Evolutionary conservation across 2,888 invertebrate genomes (phyloP).

Genomic region (Macaria notata): DNA sequence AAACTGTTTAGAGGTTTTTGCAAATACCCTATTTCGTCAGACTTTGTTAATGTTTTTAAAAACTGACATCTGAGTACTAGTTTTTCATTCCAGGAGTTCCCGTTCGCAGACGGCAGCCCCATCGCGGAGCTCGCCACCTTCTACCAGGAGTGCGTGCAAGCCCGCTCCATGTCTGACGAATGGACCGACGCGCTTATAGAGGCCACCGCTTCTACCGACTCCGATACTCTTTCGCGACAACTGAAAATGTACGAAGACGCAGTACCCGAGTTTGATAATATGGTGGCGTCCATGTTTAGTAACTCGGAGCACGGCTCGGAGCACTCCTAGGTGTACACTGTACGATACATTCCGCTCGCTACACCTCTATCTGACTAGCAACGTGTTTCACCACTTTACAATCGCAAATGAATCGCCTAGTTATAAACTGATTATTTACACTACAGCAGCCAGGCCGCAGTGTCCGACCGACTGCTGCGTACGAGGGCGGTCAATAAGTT

Average conservation of each 20-base stretch:
- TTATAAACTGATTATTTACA: too few relatives aligned
- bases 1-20: too few relatives aligned
- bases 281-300: conserved; percentile 87
- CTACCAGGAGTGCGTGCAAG: conserved; percentile 90
- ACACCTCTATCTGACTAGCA: too few relatives aligned
- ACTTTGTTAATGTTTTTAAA: too few relatives aligned
- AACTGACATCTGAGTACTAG: too few relatives aligned
- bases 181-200: conserved; percentile 53
- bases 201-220: conserved; percentile 46
- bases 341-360: neutral
- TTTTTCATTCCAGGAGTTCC: conserved; percentile 84
- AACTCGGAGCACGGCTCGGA: conserved; percentile 59
- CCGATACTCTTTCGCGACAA: conserved; percentile 85
- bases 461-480: too few relatives aligned
- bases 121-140: conserved; percentile 90
- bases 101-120: conserved; percentile 88
- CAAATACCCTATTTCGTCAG: too few relatives aligned
- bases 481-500: too few relatives aligned
- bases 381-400: neutral
- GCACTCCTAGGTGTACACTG: conserved; percentile 36
- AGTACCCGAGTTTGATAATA: conserved; percentile 88
- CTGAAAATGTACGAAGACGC: conserved; percentile 89
- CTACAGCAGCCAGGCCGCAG: too few relatives aligned
- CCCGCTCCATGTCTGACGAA: conserved; percentile 68
- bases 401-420: too few relatives aligned